These are phyloP conservation scores for Drosophila mojavensis DNA, from an alignment of 1,140 invertebrate genomes.

Conservation along the genomic window DNA sequence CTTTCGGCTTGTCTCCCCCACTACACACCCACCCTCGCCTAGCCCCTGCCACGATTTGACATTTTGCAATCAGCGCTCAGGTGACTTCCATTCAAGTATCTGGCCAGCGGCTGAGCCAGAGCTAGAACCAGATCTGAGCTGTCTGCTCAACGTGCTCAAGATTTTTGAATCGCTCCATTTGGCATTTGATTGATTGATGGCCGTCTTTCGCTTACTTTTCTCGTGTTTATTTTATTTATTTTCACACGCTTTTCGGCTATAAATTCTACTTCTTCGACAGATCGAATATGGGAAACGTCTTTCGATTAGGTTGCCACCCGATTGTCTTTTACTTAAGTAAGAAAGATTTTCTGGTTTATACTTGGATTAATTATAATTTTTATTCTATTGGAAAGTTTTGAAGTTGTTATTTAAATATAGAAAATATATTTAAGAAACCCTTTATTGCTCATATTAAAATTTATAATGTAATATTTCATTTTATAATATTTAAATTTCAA, in stretches of 20 bases:
- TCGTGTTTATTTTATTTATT: neutral
- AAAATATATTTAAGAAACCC: too few species aligned
- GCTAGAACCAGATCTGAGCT: neutral
- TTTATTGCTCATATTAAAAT: too few species aligned
- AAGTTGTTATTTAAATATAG: neutral
- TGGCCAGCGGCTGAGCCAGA: neutral
- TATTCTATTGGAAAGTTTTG: too few species aligned
- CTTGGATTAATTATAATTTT: neutral
- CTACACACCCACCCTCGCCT: neutral
- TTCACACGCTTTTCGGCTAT: slow-evolving; percentile 17
- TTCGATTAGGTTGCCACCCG: slow-evolving; percentile 2
- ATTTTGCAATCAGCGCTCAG: slow-evolving; percentile 46
- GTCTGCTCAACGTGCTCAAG: slow-evolving; percentile 37
- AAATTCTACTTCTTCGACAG: slow-evolving; percentile 21
- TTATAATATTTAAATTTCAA: too few species aligned
- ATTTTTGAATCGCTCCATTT: slow-evolving; percentile 45
- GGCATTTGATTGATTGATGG: slow-evolving; percentile 55
- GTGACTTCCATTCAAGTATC: slow-evolving; percentile 19
- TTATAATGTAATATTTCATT: neutral
- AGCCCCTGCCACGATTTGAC: slow-evolving; percentile 15
- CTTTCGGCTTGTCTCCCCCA: neutral
- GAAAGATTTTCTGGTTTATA: neutral
- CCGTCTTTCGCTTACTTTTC: slow-evolving; percentile 7
- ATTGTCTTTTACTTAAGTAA: neutral
- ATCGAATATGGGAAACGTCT: slow-evolving; percentile 6